Evolutionary conservation across 2,113 vertebrate species (phyloP).

Genomic region (Seriola aureovittata): DNA sequence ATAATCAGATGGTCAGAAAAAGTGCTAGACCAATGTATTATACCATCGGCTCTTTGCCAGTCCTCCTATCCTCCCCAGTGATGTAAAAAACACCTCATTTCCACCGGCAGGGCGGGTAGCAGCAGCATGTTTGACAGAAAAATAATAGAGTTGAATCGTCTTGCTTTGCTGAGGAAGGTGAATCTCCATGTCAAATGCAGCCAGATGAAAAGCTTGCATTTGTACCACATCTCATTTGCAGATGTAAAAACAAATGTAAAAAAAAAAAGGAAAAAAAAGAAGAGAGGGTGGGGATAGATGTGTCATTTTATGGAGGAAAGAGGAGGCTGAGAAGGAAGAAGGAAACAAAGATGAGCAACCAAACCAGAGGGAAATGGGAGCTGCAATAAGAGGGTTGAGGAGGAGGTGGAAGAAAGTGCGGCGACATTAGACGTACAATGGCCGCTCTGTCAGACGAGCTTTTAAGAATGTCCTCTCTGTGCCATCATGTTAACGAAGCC

Average conservation of each 20-base stretch:
- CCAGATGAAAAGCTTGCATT: slow-evolving; percentile 38
- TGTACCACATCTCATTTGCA: slow-evolving; percentile 48
- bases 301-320: neutral
- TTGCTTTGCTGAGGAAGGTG: slow-evolving; percentile 44
- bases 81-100: slow-evolving; percentile 51
- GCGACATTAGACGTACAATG: slow-evolving; percentile 35
- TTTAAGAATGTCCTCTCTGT: slow-evolving; percentile 39
- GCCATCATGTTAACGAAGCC: slow-evolving; percentile 14
- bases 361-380: slow-evolving; percentile 21
- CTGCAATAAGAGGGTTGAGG: neutral
- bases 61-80: neutral
- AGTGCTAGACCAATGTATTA: slow-evolving; percentile 27
- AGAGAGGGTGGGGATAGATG: neutral
- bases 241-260: slow-evolving; percentile 17
- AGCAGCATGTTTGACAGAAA: slow-evolving; percentile 38
- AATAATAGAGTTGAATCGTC: slow-evolving; percentile 56
- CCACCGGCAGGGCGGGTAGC: slow-evolving; percentile 11
- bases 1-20: slow-evolving; percentile 26
- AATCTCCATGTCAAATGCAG: slow-evolving; percentile 46
- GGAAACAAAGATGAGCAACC: slow-evolving; percentile 13
- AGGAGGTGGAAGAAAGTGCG: slow-evolving; percentile 15
- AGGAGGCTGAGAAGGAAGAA: slow-evolving; percentile 9
- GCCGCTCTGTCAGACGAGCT: slow-evolving; percentile 18
- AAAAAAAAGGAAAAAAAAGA: slow-evolving; percentile 13
- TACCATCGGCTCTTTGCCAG: slow-evolving; percentile 12